phyloP scores from a whole-genome alignment of 2,888 invertebrate genomes.

The Spodoptera picta region DNA sequence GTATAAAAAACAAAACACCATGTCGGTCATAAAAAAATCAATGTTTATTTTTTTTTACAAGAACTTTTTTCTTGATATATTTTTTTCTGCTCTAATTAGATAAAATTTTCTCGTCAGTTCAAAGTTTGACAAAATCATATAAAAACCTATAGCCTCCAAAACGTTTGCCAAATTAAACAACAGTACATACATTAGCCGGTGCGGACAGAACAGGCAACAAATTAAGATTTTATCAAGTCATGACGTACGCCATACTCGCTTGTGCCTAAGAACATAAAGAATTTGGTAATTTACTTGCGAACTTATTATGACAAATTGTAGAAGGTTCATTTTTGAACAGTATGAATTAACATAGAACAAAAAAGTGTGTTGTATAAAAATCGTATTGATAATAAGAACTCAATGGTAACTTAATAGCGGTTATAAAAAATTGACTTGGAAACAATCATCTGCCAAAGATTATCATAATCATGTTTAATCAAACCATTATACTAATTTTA shows the following conservation, averaged over 20 bases:
- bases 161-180: constrained; percentile 57
- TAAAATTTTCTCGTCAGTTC: constrained; percentile 9
- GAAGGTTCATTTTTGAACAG: neutral
- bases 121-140: constrained; percentile 47
- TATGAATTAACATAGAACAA: too few relatives aligned
- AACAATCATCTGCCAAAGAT: too few relatives aligned
- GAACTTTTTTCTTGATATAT: neutral
- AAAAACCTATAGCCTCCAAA: constrained; percentile 41
- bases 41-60: neutral
- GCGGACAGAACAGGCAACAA: constrained; percentile 70
- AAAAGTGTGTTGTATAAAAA: too few relatives aligned
- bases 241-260: constrained; percentile 61
- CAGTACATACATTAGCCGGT: constrained; percentile 59
- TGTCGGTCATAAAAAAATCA: neutral
- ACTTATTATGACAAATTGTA: constrained; percentile 6
- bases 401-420: too few relatives aligned
- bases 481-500: too few relatives aligned
- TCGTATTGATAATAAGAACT: too few relatives aligned
- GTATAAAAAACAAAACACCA: too few relatives aligned
- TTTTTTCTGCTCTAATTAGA: neutral
- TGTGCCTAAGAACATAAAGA: constrained; percentile 59
- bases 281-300: constrained; percentile 50
- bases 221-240: constrained; percentile 81
- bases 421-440: too few relatives aligned
- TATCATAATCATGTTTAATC: too few relatives aligned